phyloP scores from a whole-genome alignment of 2,113 vertebrate genomes.

The Rutilus rutilus region DNA sequence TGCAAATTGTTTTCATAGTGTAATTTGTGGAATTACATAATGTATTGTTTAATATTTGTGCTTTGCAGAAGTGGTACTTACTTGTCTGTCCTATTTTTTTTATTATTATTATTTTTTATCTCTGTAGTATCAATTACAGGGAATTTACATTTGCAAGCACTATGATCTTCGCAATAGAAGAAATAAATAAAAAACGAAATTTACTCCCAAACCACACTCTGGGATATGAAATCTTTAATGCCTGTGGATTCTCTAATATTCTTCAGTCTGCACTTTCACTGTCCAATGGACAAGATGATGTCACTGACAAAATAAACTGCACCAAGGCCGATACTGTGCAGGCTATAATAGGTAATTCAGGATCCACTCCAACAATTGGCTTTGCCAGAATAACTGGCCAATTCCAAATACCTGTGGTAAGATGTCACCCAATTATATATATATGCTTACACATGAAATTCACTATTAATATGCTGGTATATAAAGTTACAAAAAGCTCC shows the following conservation, averaged over 20 bases:
- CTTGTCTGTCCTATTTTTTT: neutral
- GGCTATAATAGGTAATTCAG: constrained; percentile 65
- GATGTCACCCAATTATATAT: no score
- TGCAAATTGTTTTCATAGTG: neutral
- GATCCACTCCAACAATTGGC: constrained; percentile 62
- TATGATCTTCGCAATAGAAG: constrained; percentile 68
- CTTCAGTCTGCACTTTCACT: constrained; percentile 62
- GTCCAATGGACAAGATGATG: constrained; percentile 55
- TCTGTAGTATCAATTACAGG: constrained; percentile 63
- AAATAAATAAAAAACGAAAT: constrained; percentile 64
- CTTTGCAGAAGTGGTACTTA: neutral
- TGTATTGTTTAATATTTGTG: neutral
- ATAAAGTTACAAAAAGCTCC: no score
- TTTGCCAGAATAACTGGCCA: constrained; percentile 63
- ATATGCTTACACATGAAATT: no score
- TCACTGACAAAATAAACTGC: constrained; percentile 58
- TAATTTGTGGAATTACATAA: neutral
- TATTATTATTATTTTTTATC: no score
- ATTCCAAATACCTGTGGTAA: constrained; percentile 41
- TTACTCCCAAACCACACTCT: constrained; percentile 63
- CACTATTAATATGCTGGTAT: no score
- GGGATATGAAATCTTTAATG: constrained; percentile 68
- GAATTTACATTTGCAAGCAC: constrained; percentile 69
- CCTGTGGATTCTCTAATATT: constrained; percentile 65
- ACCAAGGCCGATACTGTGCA: constrained; percentile 55